These are phyloP conservation scores for Sorex fumeus DNA, from an alignment of 2,113 vertebrate species.

Conservation along the genomic window DNA sequence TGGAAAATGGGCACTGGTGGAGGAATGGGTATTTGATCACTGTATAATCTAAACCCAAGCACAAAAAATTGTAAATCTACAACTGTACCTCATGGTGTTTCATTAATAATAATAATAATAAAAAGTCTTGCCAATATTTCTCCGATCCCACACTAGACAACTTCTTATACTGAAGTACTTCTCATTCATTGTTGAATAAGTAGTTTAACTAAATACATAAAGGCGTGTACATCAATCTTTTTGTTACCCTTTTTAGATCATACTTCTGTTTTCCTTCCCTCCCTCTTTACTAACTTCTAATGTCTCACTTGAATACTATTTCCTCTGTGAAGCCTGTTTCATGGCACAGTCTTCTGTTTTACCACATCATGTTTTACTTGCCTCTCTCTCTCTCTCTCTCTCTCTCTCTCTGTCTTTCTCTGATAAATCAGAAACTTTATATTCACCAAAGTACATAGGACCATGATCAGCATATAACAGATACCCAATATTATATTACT, in stretches of 20 bases:
- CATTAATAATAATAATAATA: too few species aligned
- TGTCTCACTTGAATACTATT: neutral
- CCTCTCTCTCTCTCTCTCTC: neutral
- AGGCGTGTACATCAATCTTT: neutral
- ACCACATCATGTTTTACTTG: neutral
- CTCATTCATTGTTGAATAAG: slow-evolving; percentile 16
- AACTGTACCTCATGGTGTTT: too few species aligned
- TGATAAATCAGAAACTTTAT: neutral
- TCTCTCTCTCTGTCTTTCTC: neutral
- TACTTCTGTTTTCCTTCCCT: neutral
- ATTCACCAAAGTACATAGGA: neutral
- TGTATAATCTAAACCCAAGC: too few species aligned
- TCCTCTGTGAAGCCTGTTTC: slow-evolving; percentile 26
- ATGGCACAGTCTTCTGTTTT: slow-evolving; percentile 31
- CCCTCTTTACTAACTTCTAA: neutral
- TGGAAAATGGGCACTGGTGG: too few species aligned
- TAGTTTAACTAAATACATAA: neutral
- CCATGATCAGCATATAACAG: neutral
- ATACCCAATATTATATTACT: neutral
- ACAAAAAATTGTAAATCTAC: too few species aligned
- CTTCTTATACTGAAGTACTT: slow-evolving; percentile 9
- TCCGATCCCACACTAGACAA: neutral
- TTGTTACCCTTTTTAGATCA: neutral
- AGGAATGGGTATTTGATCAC: too few species aligned
- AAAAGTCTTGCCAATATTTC: too few species aligned